Base-by-base conservation (phyloP, 2,888 invertebrate species). In the Acronicta aceris region DNA sequence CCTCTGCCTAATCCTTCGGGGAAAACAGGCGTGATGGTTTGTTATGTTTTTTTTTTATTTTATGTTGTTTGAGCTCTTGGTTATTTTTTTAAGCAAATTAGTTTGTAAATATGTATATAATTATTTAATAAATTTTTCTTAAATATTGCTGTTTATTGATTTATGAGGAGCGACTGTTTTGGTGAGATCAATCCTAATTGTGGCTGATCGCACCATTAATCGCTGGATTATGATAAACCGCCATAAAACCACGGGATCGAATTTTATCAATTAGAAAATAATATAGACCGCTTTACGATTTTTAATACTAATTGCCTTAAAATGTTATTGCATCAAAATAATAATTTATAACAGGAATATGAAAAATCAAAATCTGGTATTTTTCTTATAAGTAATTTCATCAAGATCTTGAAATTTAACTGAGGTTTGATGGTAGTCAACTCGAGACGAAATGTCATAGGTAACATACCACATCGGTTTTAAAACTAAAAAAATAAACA, bases 201-300 rank as follows among this genome's bases (percentile, higher is more conserved):
- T 45, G 62, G 17, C 45, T 46, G 53, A 62, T 62, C 59, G 48
- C 50, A 40, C 30, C 66, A 63, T 60, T 74, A 60, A 74, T 75
- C 73, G 59, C 15, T 30, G 40, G 57, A 63, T 74, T 75, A 74
- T 75, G 63, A 56, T 75, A 73, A 74, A 75, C 67, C 52, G 45
- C 46, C 71, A 61, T 74, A 74, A 75, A 74, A 64, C 45, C 17
- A 50, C 30, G 54, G 50, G 55, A 63, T 59, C 40, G 53, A 57
- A 50, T 17, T 46, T 38, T 33, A 16, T 13, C 41, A 27, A 21
- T 40, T 42, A 46, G 40, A 38, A 56, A 59, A 27, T 59, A 42
- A 51, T 60, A 46, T 47, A 53, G 47, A 45, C 42, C 27, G 43
- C 5, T 60, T 58, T 36, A 54, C 36, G 0, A 16, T 56, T 41